Conservation (phyloP, 2,113 vertebrate genomes). For the Aythya baeri region DNA sequence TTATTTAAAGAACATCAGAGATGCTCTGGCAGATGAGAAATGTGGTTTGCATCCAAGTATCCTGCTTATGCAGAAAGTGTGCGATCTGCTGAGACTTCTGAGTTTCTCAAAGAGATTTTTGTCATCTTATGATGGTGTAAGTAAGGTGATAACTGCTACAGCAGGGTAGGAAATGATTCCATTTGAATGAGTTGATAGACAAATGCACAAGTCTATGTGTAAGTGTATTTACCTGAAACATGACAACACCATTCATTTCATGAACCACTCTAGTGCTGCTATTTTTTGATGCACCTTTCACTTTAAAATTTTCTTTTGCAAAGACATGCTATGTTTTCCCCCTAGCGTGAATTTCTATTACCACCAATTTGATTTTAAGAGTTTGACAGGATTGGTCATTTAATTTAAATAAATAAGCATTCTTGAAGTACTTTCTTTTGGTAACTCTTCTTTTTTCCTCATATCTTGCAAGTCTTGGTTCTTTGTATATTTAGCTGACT, state of each 20-base stretch:
- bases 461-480: background rate
- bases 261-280: background rate
- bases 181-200: slow-evolving; percentile 4
- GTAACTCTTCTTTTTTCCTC: background rate
- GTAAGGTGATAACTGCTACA: background rate
- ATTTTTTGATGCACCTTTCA: background rate
- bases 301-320: background rate
- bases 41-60: background rate
- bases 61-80: background rate
- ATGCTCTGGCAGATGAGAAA: background rate
- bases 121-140: background rate
- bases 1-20: background rate
- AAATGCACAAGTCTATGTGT: background rate
- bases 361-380: background rate
- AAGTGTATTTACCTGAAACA: background rate
- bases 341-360: background rate
- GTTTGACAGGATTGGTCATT: background rate
- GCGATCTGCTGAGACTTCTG: background rate
- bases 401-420: background rate
- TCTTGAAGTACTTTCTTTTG: background rate
- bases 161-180: background rate
- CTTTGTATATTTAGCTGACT: background rate
- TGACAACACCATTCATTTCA: background rate
- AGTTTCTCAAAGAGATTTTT: background rate
- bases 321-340: background rate